Evolutionary conservation across 2,113 vertebrate species (phyloP).

Genomic region (Pollachius pollachius): DNA sequence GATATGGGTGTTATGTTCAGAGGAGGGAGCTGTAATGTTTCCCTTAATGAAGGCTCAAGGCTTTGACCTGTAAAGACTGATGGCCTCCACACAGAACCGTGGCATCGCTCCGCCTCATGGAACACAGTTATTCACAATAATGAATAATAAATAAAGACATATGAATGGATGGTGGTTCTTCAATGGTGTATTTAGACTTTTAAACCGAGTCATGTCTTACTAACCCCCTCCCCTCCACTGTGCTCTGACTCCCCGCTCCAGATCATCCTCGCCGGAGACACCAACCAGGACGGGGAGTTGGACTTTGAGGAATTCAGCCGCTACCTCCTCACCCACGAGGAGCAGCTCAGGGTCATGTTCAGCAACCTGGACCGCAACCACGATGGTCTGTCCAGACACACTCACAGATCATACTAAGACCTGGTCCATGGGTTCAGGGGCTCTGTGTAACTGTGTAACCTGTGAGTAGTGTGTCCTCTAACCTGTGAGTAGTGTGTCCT

Average conservation of each 20-base stretch:
- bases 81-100: too few relatives aligned
- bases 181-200: too few relatives aligned
- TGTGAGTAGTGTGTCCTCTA: constrained; percentile 10
- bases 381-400: constrained; percentile 72
- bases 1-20: too few relatives aligned
- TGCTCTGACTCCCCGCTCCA: constrained; percentile 49
- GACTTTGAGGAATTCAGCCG: constrained; percentile 83
- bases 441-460: neutral
- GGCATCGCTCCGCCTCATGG: too few relatives aligned
- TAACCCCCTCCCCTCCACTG: neutral
- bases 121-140: too few relatives aligned
- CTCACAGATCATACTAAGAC: neutral
- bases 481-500: too few relatives aligned
- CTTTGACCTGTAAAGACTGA: too few relatives aligned
- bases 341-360: constrained; percentile 83
- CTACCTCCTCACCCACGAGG: constrained; percentile 81
- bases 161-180: too few relatives aligned
- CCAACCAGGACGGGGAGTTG: constrained; percentile 76
- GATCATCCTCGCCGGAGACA: constrained; percentile 72
- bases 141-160: too few relatives aligned
- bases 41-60: too few relatives aligned
- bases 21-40: too few relatives aligned
- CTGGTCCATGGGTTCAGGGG: neutral
- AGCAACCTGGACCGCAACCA: constrained; percentile 83
- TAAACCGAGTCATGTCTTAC: too few relatives aligned